Percentiles rank a stretch among this genome's conserved stretches.
Conservation (phyloP, 1,140 invertebrate genomes). For the Macrobrachium rosenbergii region DNA sequence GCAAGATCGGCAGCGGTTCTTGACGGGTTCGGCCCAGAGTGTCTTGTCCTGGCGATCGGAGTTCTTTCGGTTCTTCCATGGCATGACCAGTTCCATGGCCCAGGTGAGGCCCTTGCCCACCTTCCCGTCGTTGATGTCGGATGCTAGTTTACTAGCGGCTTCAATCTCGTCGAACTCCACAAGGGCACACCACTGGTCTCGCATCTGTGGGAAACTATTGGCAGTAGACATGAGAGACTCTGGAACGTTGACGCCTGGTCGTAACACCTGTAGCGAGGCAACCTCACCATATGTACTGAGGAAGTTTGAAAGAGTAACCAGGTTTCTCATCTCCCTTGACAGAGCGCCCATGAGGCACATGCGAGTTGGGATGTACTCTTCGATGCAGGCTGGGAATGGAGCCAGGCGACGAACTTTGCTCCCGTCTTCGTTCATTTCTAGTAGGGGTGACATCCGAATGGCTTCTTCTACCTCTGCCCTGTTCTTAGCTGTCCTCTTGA, state of each 20-base stretch:
- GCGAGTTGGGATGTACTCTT: conserved; percentile 84
- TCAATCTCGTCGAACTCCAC: conserved; percentile 82
- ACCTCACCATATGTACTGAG: conserved; percentile 90
- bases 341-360: conserved; percentile 89
- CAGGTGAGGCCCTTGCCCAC: conserved; percentile 4
- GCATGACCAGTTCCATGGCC: conserved; percentile 46
- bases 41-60: neutral
- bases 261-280: conserved; percentile 84
- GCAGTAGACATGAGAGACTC: conserved; percentile 74
- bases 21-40: neutral
- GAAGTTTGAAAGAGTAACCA: conserved; percentile 88
- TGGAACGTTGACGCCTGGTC: conserved; percentile 87
- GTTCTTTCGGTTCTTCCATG: conserved; percentile 38
- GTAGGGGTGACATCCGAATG: conserved; percentile 80
- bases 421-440: conserved; percentile 90
- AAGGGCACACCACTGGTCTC: conserved; percentile 78
- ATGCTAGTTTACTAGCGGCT: conserved; percentile 2
- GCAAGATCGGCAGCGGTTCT: conserved; percentile 34
- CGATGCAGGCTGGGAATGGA: conserved; percentile 88
- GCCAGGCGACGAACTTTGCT: conserved; percentile 89
- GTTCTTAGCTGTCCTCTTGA: conserved; percentile 91
- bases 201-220: conserved; percentile 70
- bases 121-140: neutral
- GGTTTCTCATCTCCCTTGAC: conserved; percentile 84
- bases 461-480: conserved; percentile 91